Evolutionary conservation across 2,113 vertebrate genomes (phyloP), one percentile per base, ranked within the genome.

Genomic region (Anhinga anhinga): DNA sequence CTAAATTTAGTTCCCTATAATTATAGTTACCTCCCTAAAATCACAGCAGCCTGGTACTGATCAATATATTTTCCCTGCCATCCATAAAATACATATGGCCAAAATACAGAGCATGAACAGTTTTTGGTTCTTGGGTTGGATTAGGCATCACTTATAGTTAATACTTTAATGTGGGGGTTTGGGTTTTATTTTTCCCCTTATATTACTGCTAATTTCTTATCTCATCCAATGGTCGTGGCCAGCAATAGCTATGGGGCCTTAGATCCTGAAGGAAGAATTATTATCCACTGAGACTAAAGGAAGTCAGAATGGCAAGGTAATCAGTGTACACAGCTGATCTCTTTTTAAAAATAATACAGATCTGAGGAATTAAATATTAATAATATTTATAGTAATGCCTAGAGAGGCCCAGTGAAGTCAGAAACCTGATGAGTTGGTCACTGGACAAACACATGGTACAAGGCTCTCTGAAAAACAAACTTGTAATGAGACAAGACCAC

Each of bases 141-240:
- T 77, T 73, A 69, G 21, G 34, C 36, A 40, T 77, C 44, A 21
- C 10, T 76, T 38, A 72, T 63, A 53, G 18, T 15, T 82, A 56
- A 22, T 21, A 86, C 53, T 95, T 80, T 72, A 55, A 55, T 30
- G 36, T 52, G 11, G 34, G 27, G 18, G 15, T 15, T 49, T 50
- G 10, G 19, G 0, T 1, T 26, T 70, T 20, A 11, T 50, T 55
- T 81, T 56, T 42, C 44, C 19, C 45, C 2, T 0, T 14, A 26
- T 20, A 2, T 94, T 92, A 14, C 15, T 86, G 15, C 9, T 82
- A 15, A 47, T 93, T 86, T 86, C 15, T 44, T 70, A 47, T 45
- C 6, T 79, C 45, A n/a, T 44, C 23, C 50, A 80, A 0, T 73
- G 18, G 18, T 83, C 15, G 6, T 17, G 88, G 45, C 5, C 55